Percentiles rank a stretch among this genome's conserved stretches.
Conservation (phyloP, 2,888 invertebrate genomes). For the Pterobdella sp. region DNA sequence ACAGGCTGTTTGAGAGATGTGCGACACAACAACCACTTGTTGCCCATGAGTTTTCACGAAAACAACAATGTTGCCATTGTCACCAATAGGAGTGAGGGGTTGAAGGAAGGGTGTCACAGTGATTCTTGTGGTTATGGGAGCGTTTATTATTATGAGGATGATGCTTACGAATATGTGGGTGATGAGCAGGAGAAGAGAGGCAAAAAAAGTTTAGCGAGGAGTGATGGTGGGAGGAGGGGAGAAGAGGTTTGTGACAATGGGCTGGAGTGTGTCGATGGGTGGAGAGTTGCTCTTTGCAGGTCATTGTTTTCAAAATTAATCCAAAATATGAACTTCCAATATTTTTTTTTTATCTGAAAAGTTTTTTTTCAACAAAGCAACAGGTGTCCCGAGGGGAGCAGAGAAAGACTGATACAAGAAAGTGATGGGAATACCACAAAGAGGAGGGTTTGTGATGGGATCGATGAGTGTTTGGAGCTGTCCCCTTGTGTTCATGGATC, state of each 20-base stretch:
- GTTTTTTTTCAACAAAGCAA: no score
- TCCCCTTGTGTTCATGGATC: conserved; percentile 44
- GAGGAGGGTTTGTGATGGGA: conserved; percentile 18
- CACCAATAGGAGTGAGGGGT: conserved; percentile 36
- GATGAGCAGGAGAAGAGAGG: not conserved
- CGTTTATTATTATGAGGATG: not conserved
- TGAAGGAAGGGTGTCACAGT: conserved; percentile 36
- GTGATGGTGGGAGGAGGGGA: not conserved
- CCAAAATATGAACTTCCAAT: not conserved
- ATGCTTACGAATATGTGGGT: not conserved
- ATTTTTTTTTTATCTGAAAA: not conserved
- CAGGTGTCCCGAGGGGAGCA: no score
- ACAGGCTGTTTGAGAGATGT: conserved; percentile 67
- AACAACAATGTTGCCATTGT: conserved; percentile 49
- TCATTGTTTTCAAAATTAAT: conserved; percentile 21
- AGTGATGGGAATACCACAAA: not conserved
- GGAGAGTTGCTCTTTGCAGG: conserved; percentile 92
- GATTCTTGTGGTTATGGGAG: conserved; percentile 32
- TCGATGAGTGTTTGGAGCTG: conserved; percentile 26
- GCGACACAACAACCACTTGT: conserved; percentile 82
- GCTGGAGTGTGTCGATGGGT: conserved; percentile 92
- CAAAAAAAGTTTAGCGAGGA: not conserved
- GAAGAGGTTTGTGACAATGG: conserved; percentile 34
- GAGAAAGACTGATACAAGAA: no score
- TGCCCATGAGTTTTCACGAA: conserved; percentile 61